These are phyloP conservation scores for Remorina albescens DNA, from an alignment of 2,797 vertebrate genomes.

Conservation along the genomic window DNA sequence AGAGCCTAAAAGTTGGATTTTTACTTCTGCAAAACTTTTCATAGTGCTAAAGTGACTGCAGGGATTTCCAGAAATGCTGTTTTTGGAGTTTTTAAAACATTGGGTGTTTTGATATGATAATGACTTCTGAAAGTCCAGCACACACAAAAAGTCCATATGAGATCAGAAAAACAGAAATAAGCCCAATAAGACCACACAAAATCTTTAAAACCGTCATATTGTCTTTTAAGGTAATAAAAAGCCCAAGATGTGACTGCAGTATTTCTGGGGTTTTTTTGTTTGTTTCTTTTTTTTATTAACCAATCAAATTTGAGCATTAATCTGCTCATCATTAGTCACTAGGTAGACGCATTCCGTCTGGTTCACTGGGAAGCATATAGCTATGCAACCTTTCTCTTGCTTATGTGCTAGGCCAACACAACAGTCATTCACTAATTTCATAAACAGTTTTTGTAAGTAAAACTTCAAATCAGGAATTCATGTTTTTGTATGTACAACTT, in stretches of 20 bases:
- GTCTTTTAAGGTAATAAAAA: not conserved
- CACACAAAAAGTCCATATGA: not conserved
- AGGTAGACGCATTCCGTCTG: slow-evolving; percentile 50
- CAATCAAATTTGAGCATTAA: too few relatives aligned
- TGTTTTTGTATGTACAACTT: not conserved
- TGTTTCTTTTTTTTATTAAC: not conserved
- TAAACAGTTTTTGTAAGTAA: not conserved
- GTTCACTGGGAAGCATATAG: not conserved
- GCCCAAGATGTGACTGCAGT: not conserved
- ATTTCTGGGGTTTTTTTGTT: too few relatives aligned
- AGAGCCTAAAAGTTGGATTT: not conserved
- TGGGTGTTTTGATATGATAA: not conserved
- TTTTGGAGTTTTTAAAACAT: not conserved
- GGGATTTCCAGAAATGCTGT: not conserved
- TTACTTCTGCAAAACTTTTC: not conserved
- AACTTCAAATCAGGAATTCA: not conserved
- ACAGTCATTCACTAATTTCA: not conserved
- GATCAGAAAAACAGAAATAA: not conserved
- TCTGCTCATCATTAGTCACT: slow-evolving; percentile 62
- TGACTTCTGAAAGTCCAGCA: not conserved
- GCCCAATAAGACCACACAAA: not conserved
- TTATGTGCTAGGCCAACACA: not conserved
- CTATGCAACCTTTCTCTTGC: not conserved
- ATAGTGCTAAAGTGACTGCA: not conserved
- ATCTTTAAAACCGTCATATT: too few relatives aligned